A percentile compares a stretch with the other conserved stretches of the same genome.
Evolutionary conservation across 2,113 vertebrate species (phyloP).

Genomic region (Romanogobio albipinnatus): DNA sequence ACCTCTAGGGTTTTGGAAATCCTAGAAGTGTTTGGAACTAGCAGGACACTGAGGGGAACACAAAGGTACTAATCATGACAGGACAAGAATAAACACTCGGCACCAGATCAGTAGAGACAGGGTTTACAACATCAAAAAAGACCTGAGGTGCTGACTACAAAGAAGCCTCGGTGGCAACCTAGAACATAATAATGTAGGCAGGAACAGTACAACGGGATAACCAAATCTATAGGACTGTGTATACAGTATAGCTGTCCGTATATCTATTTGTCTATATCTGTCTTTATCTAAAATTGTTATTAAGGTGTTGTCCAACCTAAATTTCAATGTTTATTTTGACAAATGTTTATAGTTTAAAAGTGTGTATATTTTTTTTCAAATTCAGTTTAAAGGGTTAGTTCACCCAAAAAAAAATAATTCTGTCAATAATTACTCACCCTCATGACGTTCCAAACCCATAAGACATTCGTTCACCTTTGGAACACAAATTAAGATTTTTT

Average conservation of each 20-base stretch:
- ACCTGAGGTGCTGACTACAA: background rate
- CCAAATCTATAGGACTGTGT: background rate
- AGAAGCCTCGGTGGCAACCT: background rate
- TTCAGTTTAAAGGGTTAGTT: too few relatives aligned
- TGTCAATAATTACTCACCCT: too few relatives aligned
- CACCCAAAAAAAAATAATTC: too few relatives aligned
- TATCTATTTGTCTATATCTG: background rate
- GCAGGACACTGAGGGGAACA: background rate
- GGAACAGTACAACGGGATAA: background rate
- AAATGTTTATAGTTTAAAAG: too few relatives aligned
- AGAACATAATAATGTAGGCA: background rate
- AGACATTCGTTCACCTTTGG: too few relatives aligned
- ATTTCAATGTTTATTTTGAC: too few relatives aligned
- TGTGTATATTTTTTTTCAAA: too few relatives aligned
- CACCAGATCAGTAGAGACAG: background rate
- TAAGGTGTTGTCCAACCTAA: too few relatives aligned
- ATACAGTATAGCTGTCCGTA: background rate
- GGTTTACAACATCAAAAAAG: slow-evolving; percentile 24
- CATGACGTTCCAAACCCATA: too few relatives aligned
- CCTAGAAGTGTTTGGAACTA: background rate
- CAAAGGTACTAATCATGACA: background rate
- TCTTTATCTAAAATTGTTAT: background rate
- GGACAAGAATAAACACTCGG: slow-evolving; percentile 8
- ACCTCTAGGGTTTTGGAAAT: background rate
- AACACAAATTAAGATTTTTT: too few relatives aligned